These are phyloP conservation scores for Montipora cactus DNA, from an alignment of 64 coral and sea anemone genomes.

Conservation along the genomic window DNA sequence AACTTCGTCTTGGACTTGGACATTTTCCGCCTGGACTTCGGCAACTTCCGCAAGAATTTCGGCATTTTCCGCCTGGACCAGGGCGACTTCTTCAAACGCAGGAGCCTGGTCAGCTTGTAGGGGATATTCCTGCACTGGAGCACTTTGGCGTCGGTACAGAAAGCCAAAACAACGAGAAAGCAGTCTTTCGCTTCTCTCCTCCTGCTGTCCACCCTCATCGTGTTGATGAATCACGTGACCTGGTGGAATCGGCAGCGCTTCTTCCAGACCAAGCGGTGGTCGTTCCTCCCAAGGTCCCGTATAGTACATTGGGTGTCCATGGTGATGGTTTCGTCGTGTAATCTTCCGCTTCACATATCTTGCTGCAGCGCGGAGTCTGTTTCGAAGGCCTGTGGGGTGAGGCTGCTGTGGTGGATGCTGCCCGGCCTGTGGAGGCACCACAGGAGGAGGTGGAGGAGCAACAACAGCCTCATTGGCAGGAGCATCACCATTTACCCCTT, in stretches of 20 bases:
- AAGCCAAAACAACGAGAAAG: conserved; percentile 1
- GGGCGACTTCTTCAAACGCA: conserved; percentile 7
- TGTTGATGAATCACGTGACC: not conserved
- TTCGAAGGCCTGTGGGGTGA: not conserved
- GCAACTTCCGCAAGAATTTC: not conserved
- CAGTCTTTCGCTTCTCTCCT: not conserved
- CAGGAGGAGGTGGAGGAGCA: not conserved
- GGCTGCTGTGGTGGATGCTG: not conserved
- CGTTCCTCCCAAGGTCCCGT: conserved; percentile 7
- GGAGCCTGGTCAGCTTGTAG: not conserved
- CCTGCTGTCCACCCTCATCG: not conserved
- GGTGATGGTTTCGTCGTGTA: not conserved
- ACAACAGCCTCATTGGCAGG: not conserved
- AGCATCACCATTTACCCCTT: not conserved
- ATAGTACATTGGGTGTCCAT: not conserved
- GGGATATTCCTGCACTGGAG: not conserved
- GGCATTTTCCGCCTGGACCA: not conserved
- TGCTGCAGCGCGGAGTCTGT: not conserved
- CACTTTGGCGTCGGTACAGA: not conserved
- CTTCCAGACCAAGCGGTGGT: not conserved
- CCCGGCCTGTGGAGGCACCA: not conserved
- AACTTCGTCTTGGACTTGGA: not conserved
- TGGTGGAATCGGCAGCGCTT: not conserved
- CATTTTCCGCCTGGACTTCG: not conserved
- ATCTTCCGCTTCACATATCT: conserved; percentile 21